Base-by-base conservation (phyloP, 2,888 invertebrate genomes). In the Trichacis sp. region DNA sequence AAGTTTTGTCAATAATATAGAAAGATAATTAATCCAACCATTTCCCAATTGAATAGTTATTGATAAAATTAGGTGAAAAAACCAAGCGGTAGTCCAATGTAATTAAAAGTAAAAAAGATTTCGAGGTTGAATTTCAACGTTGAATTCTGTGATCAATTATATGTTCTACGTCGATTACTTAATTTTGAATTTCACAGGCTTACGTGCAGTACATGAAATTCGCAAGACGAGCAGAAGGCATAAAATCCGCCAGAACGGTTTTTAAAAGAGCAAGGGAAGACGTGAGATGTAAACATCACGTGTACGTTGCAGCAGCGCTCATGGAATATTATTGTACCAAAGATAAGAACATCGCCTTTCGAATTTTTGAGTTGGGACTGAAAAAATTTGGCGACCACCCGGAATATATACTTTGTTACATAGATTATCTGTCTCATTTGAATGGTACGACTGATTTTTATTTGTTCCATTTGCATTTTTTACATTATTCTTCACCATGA, bases 301-400 rank as follows among this genome's bases (percentile, higher is more conserved):
- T 98, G 42, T 99, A 94, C 85, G 97, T 98, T 0, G 93, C 97
- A 0, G 97, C 98, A 0, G 98, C 99, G 0, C 87, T 98, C 0
- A 98, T 99, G 98, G 99, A 99, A 85, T 99, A 98, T 84, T 98
- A 98, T 80, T 98, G 98, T 83, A 97, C 95, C 36, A 99, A 99
- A 85, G 97, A 98, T 85, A 95, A 96, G 84, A 96, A 95, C 82
- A 95, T 98, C 55, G 97, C 97, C 0, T 96, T 97, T 85, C 88
- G 96, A 62, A 97, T 98, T 73, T 99, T 99, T 86, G 98, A 99
- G 84, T 87, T 99, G 53, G 99, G 99, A 0, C 86, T 99, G 51
- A 99, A 98, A 86, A 97, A 97, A 83, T 99, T 96, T 84, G 93
- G 94, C 0, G 94, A 96, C 75, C 93, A 95, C 77, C 96, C 98